Evolutionary conservation across 2,888 invertebrate species (phyloP).

Genomic region (Onchidella celtica): DNA sequence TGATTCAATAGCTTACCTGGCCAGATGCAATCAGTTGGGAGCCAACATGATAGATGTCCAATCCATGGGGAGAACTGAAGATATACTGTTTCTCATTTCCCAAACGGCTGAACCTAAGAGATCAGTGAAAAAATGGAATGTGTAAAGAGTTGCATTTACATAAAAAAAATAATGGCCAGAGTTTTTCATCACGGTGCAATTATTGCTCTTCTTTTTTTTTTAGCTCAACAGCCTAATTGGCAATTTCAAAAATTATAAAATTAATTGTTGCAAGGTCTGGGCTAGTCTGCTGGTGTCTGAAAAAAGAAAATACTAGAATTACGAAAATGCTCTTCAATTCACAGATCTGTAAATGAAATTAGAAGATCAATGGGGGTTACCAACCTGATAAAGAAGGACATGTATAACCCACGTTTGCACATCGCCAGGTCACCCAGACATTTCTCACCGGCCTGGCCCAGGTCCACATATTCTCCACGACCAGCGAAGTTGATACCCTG

Average conservation of each 20-base stretch:
- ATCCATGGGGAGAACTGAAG: constrained; percentile 44
- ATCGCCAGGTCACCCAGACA: constrained; percentile 72
- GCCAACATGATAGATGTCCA: constrained; percentile 40
- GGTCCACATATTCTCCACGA: constrained; percentile 68
- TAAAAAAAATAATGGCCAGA: too few species aligned
- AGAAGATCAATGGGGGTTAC: too few species aligned
- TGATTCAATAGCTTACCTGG: constrained; percentile 41
- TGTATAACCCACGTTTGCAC: constrained; percentile 73
- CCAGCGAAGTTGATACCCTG: constrained; percentile 65
- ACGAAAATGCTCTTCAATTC: too few species aligned
- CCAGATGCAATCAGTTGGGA: constrained; percentile 30
- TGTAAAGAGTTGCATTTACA: not conserved
- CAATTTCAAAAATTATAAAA: too few species aligned
- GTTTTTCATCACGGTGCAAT: too few species aligned
- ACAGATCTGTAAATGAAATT: too few species aligned
- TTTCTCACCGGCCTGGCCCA: constrained; percentile 65
- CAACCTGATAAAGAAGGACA: constrained; percentile 73
- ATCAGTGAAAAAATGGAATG: not conserved
- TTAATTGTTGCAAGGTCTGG: too few species aligned
- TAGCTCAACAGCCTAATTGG: too few species aligned
- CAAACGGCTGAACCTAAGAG: constrained; percentile 31
- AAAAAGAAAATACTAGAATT: too few species aligned
- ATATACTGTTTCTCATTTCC: constrained; percentile 32
- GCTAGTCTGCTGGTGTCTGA: too few species aligned
- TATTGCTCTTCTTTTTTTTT: too few species aligned